A percentile compares a stretch with the other conserved stretches of the same genome.
phyloP scores from a whole-genome alignment of 2,797 vertebrate species.

The Myripristis murdjan region DNA sequence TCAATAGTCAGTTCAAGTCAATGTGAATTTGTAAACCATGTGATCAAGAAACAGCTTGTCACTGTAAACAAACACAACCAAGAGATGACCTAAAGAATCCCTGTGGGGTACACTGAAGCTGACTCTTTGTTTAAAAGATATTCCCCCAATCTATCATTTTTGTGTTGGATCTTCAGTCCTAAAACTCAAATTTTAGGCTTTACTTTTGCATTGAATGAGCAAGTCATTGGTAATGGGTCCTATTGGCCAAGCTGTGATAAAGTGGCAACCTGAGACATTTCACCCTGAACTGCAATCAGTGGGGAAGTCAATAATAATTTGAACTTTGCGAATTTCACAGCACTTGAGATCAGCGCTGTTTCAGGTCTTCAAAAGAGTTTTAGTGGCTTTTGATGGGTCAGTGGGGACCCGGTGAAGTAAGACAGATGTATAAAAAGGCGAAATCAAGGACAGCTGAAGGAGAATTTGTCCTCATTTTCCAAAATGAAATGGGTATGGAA shows the following conservation, averaged over 20 bases:
- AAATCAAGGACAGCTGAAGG: slow-evolving; percentile 2
- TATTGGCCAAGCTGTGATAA: not conserved
- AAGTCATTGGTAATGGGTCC: not conserved
- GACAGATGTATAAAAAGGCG: slow-evolving; percentile 1
- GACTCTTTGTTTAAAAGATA: no score
- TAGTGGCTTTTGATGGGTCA: slow-evolving; percentile 5
- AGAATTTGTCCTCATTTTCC: slow-evolving; percentile 16
- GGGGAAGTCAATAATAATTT: not conserved
- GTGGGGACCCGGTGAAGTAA: slow-evolving; percentile 3
- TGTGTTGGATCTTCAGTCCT: no score
- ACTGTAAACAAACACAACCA: no score
- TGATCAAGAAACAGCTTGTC: no score
- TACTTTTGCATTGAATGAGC: no score
- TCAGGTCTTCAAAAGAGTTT: no score
- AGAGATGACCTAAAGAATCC: no score
- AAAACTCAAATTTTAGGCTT: no score
- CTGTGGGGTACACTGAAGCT: no score
- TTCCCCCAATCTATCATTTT: no score
- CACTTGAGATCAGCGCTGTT: no score
- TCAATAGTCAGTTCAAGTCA: not conserved
- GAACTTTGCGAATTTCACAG: not conserved
- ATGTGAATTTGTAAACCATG: no score
- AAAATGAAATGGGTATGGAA: slow-evolving; percentile 18
- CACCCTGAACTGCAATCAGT: not conserved
- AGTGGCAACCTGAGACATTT: not conserved